Evolutionary conservation across 2,113 vertebrate species (phyloP).

Genomic region (Puntigrus tetrazona): DNA sequence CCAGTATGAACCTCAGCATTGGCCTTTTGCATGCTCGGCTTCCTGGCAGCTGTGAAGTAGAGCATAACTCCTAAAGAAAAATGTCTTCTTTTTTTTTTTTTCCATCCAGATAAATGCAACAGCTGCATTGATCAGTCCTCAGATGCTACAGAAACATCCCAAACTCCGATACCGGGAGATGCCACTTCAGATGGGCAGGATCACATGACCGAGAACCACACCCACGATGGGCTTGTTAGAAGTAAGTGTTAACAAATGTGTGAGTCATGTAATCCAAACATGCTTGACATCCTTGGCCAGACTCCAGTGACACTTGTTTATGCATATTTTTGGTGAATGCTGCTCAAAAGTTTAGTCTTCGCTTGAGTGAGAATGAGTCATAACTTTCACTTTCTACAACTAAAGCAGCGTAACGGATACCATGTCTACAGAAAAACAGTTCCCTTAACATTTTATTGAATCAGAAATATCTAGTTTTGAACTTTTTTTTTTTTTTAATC

Average conservation of each 20-base stretch:
- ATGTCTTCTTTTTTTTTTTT: constrained; percentile 37
- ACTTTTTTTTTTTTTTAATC: constrained; percentile 12
- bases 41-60: not conserved
- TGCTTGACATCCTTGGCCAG: not conserved
- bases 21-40: constrained; percentile 15
- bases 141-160: constrained; percentile 66
- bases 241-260: constrained; percentile 78
- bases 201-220: constrained; percentile 70
- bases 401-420: not conserved
- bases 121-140: constrained; percentile 64
- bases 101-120: constrained; percentile 80
- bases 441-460: not conserved
- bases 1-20: not conserved
- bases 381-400: not conserved
- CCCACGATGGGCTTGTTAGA: constrained; percentile 82
- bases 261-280: not conserved
- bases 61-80: not conserved
- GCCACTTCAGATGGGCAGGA: constrained; percentile 71
- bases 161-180: constrained; percentile 67
- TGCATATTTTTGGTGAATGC: not conserved
- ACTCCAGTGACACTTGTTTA: not conserved
- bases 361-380: not conserved
- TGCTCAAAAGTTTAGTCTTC: not conserved
- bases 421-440: not conserved
- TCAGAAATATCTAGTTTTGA: not conserved